These are phyloP conservation scores for Andrena minutula DNA, from an alignment of 2,888 invertebrate species.

Conservation along the genomic window DNA sequence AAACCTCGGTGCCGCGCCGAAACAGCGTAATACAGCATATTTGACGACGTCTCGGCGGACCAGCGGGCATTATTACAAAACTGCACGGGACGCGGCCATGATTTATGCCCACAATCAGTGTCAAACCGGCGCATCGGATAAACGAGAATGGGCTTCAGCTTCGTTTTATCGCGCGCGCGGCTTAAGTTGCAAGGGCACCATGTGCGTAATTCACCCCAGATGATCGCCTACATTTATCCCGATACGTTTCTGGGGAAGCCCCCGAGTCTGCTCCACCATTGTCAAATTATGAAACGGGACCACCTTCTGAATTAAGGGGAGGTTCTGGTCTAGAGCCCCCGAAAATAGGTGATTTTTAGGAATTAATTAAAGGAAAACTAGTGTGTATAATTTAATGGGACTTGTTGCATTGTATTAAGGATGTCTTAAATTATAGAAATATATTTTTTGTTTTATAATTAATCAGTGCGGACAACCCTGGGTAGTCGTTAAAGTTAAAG, in stretches of 20 bases:
- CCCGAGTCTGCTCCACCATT: conserved; percentile 4
- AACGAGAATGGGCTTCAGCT: conserved; percentile 76
- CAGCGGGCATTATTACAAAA: conserved; percentile 77
- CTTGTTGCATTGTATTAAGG: no score
- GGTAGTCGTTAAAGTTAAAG: no score
- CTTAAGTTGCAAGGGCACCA: conserved; percentile 75
- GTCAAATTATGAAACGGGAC: conserved; percentile 32
- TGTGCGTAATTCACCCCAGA: conserved; percentile 71
- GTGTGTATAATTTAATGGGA: no score
- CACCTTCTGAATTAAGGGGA: no score
- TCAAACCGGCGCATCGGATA: conserved; percentile 74
- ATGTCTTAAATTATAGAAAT: no score
- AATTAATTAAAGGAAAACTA: no score
- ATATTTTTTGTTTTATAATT: no score
- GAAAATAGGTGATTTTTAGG: no score
- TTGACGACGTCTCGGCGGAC: conserved; percentile 64
- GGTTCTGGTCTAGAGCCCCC: no score
- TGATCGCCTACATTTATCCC: conserved; percentile 32
- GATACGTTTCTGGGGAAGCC: conserved; percentile 18
- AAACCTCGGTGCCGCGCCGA: conserved; percentile 37
- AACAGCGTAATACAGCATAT: conserved; percentile 52
- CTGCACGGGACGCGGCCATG: conserved; percentile 74
- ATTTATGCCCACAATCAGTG: conserved; percentile 78
- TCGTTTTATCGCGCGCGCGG: conserved; percentile 77
- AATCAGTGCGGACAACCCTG: no score